These are phyloP conservation scores for Callinectes sapidus DNA, from an alignment of 2,888 invertebrate species.

Conservation along the genomic window DNA sequence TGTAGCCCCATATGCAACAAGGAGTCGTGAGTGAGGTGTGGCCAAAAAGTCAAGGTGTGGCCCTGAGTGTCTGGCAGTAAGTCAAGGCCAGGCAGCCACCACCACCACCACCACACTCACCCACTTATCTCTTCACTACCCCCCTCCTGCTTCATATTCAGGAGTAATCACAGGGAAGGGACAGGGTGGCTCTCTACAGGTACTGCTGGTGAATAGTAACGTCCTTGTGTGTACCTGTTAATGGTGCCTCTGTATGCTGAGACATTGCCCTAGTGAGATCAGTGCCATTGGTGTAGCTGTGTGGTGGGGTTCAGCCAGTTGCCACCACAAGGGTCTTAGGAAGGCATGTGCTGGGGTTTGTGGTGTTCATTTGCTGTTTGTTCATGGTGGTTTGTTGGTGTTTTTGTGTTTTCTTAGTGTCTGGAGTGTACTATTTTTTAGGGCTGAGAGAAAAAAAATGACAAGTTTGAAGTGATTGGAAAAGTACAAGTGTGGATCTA, in stretches of 20 bases:
- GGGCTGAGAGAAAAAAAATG: too few species aligned
- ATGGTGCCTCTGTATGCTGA: background rate
- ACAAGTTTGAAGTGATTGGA: too few species aligned
- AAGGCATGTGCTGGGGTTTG: background rate
- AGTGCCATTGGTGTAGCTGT: background rate
- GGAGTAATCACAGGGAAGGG: background rate
- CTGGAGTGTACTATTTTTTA: too few species aligned
- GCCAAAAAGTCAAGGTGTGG: slow-evolving; percentile 20
- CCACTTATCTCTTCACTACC: background rate
- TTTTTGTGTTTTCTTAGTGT: too few species aligned
- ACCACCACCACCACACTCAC: slow-evolving; percentile 28
- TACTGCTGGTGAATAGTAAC: background rate
- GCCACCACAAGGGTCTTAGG: background rate
- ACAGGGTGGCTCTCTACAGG: background rate
- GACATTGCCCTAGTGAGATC: background rate
- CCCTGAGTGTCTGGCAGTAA: background rate
- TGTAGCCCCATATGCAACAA: too few species aligned
- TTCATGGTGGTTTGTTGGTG: background rate
- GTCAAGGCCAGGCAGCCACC: background rate
- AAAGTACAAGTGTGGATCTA: too few species aligned
- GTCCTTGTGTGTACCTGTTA: background rate
- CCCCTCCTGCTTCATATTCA: background rate
- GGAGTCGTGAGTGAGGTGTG: background rate
- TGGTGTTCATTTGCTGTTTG: background rate
- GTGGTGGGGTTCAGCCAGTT: background rate